These are phyloP conservation scores for Solea senegalensis DNA, from an alignment of 2,113 vertebrate species.

Conservation along the genomic window DNA sequence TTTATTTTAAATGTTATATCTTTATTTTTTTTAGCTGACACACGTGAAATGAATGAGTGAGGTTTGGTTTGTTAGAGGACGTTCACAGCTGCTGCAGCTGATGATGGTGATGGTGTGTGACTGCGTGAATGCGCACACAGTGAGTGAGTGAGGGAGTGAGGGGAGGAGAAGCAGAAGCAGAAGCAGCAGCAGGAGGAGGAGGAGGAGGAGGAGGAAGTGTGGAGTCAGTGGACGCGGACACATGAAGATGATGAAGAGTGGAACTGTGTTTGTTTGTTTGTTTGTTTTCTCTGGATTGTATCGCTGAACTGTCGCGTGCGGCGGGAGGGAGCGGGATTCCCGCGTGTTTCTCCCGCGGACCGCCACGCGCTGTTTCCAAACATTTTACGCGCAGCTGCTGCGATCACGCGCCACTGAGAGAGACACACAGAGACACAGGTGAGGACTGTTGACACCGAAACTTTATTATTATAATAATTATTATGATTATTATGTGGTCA, in stretches of 20 bases:
- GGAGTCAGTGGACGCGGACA: constrained; percentile 9
- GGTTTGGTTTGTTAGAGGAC: no score
- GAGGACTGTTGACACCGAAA: constrained; percentile 25
- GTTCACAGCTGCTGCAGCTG: neutral
- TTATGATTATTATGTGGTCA: no score
- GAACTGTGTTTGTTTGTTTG: neutral
- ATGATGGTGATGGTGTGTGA: neutral
- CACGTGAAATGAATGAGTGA: no score
- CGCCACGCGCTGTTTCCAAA: neutral
- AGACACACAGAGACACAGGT: constrained; percentile 32
- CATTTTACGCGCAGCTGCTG: constrained; percentile 35
- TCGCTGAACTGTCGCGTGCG: constrained; percentile 16
- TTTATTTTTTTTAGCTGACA: neutral
- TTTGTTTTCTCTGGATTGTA: constrained; percentile 9
- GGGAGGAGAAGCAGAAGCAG: constrained; percentile 1
- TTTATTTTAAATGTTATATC: no score
- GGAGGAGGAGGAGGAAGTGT: neutral
- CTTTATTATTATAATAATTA: constrained; percentile 10
- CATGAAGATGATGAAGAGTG: neutral
- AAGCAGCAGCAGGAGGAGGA: neutral
- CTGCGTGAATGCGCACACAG: constrained; percentile 48
- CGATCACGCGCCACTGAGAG: constrained; percentile 9
- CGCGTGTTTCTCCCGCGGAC: neutral
- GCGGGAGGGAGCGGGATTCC: neutral
- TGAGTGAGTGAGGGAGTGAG: constrained; percentile 40